Evolutionary conservation across 2,888 invertebrate genomes (phyloP).

Genomic region (Sussaba pulchella): DNA sequence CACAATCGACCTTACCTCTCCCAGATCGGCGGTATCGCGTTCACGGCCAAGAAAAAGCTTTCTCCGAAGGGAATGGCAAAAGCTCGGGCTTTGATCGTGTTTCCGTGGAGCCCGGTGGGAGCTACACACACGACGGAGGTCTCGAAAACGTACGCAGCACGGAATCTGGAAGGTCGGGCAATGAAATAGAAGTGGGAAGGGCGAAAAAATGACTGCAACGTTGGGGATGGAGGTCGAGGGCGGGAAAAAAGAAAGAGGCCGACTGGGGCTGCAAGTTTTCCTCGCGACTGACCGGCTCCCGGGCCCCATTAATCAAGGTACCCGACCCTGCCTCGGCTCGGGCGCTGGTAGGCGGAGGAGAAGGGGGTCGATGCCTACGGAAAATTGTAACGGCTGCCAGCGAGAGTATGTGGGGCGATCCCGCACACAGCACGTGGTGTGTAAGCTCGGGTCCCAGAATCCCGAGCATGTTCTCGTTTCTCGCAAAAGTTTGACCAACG

Average conservation of each 20-base stretch:
- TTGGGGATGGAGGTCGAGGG: constrained; percentile 13
- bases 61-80: neutral
- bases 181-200: constrained; percentile 44
- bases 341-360: no score
- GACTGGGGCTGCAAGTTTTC: constrained; percentile 32
- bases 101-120: neutral
- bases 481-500: constrained; percentile 74
- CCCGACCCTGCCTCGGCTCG: neutral
- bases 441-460: constrained; percentile 15
- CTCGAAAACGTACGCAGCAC: constrained; percentile 10
- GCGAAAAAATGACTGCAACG: constrained; percentile 42
- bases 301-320: constrained; percentile 74
- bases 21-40: neutral
- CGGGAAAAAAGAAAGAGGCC: constrained; percentile 21
- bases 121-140: neutral
- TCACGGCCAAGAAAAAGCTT: constrained; percentile 7
- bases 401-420: constrained; percentile 13
- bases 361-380: constrained; percentile 32
- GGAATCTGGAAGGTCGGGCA: constrained; percentile 55
- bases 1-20: constrained; percentile 1
- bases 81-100: constrained; percentile 22
- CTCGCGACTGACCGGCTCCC: constrained; percentile 38
- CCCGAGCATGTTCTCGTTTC: constrained; percentile 31
- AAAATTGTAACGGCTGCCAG: constrained; percentile 67
- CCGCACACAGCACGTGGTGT: constrained; percentile 22